Percentiles rank a stretch among this genome's conserved stretches.
These are phyloP conservation scores for Pitta sordida DNA, from an alignment of 2,113 vertebrate species.

Conservation along the genomic window DNA sequence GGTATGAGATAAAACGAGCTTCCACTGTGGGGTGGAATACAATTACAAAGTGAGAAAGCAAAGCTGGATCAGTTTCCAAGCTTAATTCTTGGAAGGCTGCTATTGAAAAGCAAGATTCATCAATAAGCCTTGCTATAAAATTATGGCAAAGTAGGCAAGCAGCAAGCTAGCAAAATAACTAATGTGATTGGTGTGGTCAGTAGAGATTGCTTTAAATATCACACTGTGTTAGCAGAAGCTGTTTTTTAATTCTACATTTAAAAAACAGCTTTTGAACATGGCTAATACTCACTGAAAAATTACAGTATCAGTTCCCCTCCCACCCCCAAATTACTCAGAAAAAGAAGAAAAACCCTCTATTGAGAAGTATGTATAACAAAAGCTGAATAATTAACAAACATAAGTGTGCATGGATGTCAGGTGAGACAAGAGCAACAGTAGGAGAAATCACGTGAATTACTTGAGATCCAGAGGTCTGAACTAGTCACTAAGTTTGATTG, in stretches of 20 bases:
- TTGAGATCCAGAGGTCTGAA: neutral
- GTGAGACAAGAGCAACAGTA: neutral
- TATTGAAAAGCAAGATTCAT: slow-evolving; percentile 33
- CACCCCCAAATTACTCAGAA: neutral
- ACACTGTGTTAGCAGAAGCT: neutral
- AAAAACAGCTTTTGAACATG: neutral
- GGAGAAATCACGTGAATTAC: neutral
- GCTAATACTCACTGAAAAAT: neutral
- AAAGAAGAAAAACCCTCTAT: neutral
- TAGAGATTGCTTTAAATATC: slow-evolving; percentile 19
- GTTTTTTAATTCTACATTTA: neutral
- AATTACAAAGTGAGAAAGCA: slow-evolving; percentile 16
- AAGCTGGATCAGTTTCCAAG: neutral
- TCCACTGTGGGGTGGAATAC: neutral
- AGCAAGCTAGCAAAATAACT: slow-evolving; percentile 10
- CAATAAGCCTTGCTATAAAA: neutral
- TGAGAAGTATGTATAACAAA: neutral
- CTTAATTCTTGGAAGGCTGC: slow-evolving; percentile 27
- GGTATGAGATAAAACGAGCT: neutral
- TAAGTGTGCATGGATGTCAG: neutral
- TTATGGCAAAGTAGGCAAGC: neutral
- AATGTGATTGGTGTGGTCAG: slow-evolving; percentile 26
- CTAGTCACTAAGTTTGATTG: neutral
- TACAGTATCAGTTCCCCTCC: neutral
- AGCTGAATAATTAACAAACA: neutral